Evolutionary conservation across 2,888 invertebrate genomes (phyloP), one percentile per base, ranked within the genome.

Genomic region (Drosophila mettleri): DNA sequence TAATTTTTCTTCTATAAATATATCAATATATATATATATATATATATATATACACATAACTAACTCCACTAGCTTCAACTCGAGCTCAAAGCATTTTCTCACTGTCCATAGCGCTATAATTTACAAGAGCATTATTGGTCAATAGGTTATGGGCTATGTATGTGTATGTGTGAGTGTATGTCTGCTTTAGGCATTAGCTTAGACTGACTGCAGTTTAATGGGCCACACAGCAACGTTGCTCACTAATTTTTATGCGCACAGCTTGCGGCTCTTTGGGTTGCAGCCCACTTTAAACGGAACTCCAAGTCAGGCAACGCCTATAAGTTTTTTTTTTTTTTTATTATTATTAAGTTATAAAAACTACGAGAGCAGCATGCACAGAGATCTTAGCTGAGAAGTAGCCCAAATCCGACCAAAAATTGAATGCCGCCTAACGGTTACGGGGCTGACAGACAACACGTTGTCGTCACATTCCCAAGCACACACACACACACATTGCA

Each of bases 281-380:
- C 77, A 73, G 74, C 74, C 81, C 86, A 83, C 86, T 80, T 80
- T 80, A 83, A 81, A 86, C 84, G 84, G 81, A 81, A 84, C 87
- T 82, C 67, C 3, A 49, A 57, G 45, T 31, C 16, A 16, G 69
- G 74, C 78, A 78, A 75, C 75, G 78, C 72, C 82, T 69, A 59
- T 63, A 29, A 65, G 54, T 68, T 73, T 49, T 72, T 72, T 55
- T 22, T 41, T 39, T 39, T 38, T 38, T 16, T 39, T 38, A 18
- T 16, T 70, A 18, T 83, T 86, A 83, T 83, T 88, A 79, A 83
- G 83, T 85, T 87, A 86, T 85, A 87, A 86, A 86, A 88, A 45
- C 43, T 45, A 45, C 43, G 52, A n/a, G 14, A 62, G 53, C 43
- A 39, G 29, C 59, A 53, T 29, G 39, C 20, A 59, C n/a, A 53